These are phyloP conservation scores for Cephus pulcher DNA, from an alignment of 2,888 invertebrate genomes.

Conservation along the genomic window DNA sequence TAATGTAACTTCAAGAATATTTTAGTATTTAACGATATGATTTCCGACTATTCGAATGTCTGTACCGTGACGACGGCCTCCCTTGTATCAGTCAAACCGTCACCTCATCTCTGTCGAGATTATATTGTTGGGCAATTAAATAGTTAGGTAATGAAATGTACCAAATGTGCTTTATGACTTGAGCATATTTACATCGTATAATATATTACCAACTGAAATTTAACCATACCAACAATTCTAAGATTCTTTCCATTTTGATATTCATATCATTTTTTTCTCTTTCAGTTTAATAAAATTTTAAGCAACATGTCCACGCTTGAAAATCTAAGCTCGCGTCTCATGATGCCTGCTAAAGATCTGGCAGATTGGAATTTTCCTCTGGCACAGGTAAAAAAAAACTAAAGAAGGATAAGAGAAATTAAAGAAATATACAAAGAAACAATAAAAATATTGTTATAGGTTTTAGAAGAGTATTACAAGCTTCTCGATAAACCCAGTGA, in stretches of 20 bases:
- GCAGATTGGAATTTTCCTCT: conserved; percentile 58
- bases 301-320: neutral
- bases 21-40: neutral
- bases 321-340: conserved; percentile 46
- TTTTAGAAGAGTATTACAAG: conserved; percentile 48
- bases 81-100: too few relatives aligned
- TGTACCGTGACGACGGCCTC: neutral
- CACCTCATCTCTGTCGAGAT: neutral
- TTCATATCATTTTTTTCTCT: neutral
- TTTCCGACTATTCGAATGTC: neutral
- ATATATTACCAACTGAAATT: neutral
- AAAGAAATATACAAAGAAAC: neutral
- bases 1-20: neutral
- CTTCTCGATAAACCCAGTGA: conserved; percentile 42
- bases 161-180: neutral
- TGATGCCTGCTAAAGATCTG: conserved; percentile 54
- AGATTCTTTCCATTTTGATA: neutral
- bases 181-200: neutral
- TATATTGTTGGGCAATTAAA: neutral
- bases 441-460: conserved; percentile 31
- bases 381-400: conserved; percentile 44
- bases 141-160: neutral
- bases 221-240: neutral
- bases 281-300: neutral
- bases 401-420: neutral